Base-by-base conservation (phyloP, 2,113 vertebrate genomes). In the Oncorhynchus masou region DNA sequence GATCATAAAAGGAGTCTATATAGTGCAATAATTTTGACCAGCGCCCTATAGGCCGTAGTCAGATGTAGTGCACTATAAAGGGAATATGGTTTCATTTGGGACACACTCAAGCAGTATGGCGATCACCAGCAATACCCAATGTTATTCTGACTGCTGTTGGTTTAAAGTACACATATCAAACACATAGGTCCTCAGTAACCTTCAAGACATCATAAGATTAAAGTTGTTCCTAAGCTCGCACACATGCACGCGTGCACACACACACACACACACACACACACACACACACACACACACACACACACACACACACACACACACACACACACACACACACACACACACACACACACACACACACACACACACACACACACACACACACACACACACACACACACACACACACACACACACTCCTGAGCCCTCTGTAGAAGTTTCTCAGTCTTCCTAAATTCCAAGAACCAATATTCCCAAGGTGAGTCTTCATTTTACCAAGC, bases 161-260 rank as follows among this genome's bases (percentile, higher is more conserved):
- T 79, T 79, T 79, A 3, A n/a, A 83, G 71, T 84, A 79, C 79
- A 81, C 57, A 70, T 71, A 74, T 84, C 77, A 75, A 88, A 87
- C 84, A 87, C 81, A 82, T 79, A 65, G 54, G 82, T 88, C 81
- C 76, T 83, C 54, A 79, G 75, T 81, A 82, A 84, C 82, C 76
- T 84, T 76, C 25, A 68, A 85, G 67, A 82, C 80, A 84, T 71
- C 68, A 85, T 76, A 75, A 77, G 81, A 82, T 73, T 71, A 77
- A 80, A 83, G 51, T 74, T 81, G 80, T 29, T 68, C 22, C 71
- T 75, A 69, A 34, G 22, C 66, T 31, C 48, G 60, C 60, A 71
- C 70, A 51, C 57, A 66, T 20, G 65, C 68, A 65, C 59, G 73
- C 60, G 73, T 31, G 73, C 74, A 71, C 66, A 68, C 74, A 24